Base-by-base conservation (phyloP, 2,113 vertebrate species). In the Sterna hirundo region DNA sequence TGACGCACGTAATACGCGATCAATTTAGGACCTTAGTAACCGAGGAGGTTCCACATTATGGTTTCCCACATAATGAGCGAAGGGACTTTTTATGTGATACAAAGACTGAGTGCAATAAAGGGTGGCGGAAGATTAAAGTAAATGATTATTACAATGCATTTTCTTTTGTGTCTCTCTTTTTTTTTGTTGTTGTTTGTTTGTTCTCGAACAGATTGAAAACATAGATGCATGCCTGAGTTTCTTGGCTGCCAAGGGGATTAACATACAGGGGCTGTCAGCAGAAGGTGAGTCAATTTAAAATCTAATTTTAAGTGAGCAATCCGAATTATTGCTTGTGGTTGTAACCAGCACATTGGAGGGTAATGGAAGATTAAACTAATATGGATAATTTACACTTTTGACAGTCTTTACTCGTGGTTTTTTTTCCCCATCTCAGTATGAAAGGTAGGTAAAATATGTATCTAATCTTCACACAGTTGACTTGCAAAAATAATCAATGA, bases 231-330 rank as follows among this genome's bases (percentile, higher is more conserved):
- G 99, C 98, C 98, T 99, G 98, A 99, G 99, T 98, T 99, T 99
- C 98, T 98, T 99, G 98, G 99, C 99, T 98, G 99, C 99, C 46
- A 99, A 99, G 98, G 99, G 99, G 94, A 99, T 99, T 95, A 99
- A 99, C 98, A 99, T 99, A 98, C 99, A 99, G 98, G 99, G 99
- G 90, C 98, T 99, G 97, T 99, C 99, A 97, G 99, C 99, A 72
- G 99, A 99, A 98, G 99, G 99, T 99, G 97, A 99, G 98, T 97
- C 66, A 57, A 74, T 4, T 83, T 25, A 32, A 83, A 47, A n/a
- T 75, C 74, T 72, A 58, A 12, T 91, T 88, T 91, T 40, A 58
- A 87, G 57, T 19, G 21, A 74, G 32, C 10, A 86, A 29, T 64
- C 51, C 60, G 64, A 71, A 25, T 84, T 86, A 15, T 5, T 81